Percentiles rank a stretch among this genome's conserved stretches.
Evolutionary conservation across 2,888 invertebrate genomes (phyloP).

Genomic region (Liopterus haemorrhoidalis): DNA sequence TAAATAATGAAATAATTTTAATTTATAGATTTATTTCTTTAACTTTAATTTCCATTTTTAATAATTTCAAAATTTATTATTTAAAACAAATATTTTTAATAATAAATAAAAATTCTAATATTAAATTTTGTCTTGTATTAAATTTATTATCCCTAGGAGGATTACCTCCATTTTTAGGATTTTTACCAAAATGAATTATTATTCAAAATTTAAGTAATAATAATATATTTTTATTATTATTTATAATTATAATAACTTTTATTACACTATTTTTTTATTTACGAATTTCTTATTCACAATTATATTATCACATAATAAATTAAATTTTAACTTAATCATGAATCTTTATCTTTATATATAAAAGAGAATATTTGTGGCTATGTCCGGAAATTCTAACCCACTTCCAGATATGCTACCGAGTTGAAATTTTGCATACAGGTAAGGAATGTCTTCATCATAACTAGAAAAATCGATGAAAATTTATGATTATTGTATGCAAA

Average conservation of each 20-base stretch:
- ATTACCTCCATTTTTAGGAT: constrained; percentile 56
- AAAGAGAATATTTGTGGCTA: constrained; percentile 41
- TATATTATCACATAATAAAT: constrained; percentile 49
- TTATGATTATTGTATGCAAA: no score
- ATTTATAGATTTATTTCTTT: constrained; percentile 48
- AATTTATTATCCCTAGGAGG: constrained; percentile 55
- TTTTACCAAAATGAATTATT: constrained; percentile 56
- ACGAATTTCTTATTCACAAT: constrained; percentile 49
- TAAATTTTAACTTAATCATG: constrained; percentile 46
- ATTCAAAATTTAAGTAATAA: constrained; percentile 51
- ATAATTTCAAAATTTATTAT: constrained; percentile 48
- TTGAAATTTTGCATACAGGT: no score
- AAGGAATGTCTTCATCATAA: no score
- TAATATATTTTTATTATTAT: constrained; percentile 44
- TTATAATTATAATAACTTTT: constrained; percentile 51
- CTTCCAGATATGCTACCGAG: no score
- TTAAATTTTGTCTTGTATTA: constrained; percentile 50
- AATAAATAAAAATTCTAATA: constrained; percentile 42
- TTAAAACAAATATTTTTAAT: constrained; percentile 50
- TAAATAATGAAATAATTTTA: constrained; percentile 49
- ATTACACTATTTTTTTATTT: constrained; percentile 54
- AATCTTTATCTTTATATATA: constrained; percentile 39
- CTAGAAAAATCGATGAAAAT: no score
- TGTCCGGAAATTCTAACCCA: no score
- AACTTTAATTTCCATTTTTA: constrained; percentile 48